Evolutionary conservation across 1,140 invertebrate genomes (phyloP).

Genomic region (Penaeus vannamei): DNA sequence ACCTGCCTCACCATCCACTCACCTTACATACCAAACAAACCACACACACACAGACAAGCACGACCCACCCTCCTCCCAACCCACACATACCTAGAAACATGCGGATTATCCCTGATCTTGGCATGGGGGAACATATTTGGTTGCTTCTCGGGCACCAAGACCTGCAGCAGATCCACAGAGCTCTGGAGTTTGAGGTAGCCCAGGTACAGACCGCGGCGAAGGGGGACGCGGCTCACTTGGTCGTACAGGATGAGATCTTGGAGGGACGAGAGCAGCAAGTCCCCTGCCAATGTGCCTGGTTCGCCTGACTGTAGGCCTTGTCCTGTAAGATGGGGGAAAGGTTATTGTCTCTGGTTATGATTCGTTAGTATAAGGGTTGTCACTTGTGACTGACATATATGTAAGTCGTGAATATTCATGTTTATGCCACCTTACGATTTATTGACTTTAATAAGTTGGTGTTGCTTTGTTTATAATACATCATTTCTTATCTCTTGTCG

Average conservation of each 20-base stretch:
- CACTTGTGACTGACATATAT: too few relatives aligned
- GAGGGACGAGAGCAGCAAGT: constrained; percentile 56
- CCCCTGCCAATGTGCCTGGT: constrained; percentile 49
- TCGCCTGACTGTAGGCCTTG: constrained; percentile 50
- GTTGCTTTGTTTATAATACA: too few relatives aligned
- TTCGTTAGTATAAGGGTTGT: too few relatives aligned
- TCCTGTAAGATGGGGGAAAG: neutral
- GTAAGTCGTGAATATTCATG: neutral
- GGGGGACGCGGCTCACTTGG: constrained; percentile 85
- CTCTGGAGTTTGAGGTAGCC: constrained; percentile 96
- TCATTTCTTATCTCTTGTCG: too few relatives aligned
- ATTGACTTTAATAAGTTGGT: too few relatives aligned
- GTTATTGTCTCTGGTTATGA: too few relatives aligned
- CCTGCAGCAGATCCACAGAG: constrained; percentile 92
- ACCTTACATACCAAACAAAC: too few relatives aligned
- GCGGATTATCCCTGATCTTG: constrained; percentile 93
- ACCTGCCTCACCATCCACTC: too few relatives aligned
- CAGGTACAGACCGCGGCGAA: constrained; percentile 90
- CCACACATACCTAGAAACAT: constrained; percentile 88
- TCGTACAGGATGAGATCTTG: constrained; percentile 82
- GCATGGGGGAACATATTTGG: constrained; percentile 95
- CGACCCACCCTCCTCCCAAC: neutral
- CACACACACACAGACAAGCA: too few relatives aligned
- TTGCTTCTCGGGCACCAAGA: constrained; percentile 90
- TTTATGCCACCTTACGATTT: too few relatives aligned